Conservation (phyloP, 2,888 invertebrate species). For the Tryphoninae sp. region DNA sequence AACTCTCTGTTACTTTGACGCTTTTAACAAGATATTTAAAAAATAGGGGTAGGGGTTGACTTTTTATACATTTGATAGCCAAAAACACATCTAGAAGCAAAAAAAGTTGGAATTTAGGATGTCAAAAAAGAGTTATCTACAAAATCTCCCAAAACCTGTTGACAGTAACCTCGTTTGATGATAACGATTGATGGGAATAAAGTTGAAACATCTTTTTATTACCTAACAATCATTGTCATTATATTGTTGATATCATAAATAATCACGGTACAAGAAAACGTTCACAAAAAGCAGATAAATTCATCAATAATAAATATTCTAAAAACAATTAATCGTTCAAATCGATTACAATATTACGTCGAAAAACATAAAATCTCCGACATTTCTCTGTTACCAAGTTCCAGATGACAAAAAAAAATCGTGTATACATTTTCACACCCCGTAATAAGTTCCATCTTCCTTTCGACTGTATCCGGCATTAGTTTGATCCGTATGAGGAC, state of each 20-base stretch:
- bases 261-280: not conserved
- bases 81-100: no score
- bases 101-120: no score
- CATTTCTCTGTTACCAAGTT: not conserved
- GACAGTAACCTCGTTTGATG: no score
- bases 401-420: not conserved
- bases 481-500: constrained; percentile 90
- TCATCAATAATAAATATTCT: not conserved
- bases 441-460: constrained; percentile 83
- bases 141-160: no score
- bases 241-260: constrained; percentile 7
- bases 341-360: not conserved
- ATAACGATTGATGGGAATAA: no score
- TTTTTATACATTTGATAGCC: no score
- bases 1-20: no score
- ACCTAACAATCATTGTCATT: not conserved
- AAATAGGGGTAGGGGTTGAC: no score
- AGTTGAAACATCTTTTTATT: constrained; percentile 5
- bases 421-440: constrained; percentile 69
- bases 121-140: no score
- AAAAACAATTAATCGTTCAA: constrained; percentile 49
- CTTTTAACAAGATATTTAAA: no score
- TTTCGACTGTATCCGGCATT: constrained; percentile 92
- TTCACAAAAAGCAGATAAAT: not conserved
- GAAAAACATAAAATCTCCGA: not conserved